phyloP scores from a whole-genome alignment of 2,888 invertebrate species.

The Erebia ligea region DNA sequence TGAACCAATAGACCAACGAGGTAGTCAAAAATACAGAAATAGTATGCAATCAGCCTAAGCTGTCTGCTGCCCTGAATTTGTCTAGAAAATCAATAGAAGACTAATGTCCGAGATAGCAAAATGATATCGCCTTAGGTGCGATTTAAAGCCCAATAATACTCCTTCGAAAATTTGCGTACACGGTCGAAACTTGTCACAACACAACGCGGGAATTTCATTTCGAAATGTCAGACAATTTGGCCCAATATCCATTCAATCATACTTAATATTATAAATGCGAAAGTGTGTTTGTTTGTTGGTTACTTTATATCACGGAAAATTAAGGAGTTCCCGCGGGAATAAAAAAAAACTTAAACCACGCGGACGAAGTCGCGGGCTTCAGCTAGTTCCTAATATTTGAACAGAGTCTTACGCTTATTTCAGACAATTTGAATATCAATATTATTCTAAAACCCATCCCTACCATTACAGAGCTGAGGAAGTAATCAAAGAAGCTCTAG shows the following conservation, averaged over 20 bases:
- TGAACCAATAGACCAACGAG: no score
- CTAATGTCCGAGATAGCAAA: slow-evolving; percentile 65
- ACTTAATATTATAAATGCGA: no score
- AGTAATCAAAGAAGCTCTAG: no score
- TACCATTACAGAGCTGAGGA: no score
- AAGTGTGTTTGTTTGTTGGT: no score
- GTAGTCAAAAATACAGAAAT: not conserved
- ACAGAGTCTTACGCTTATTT: slow-evolving; percentile 30
- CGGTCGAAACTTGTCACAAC: slow-evolving; percentile 41
- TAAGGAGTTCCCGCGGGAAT: no score
- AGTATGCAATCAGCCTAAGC: slow-evolving; percentile 18
- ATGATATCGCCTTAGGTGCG: slow-evolving; percentile 61
- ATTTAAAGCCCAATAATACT: slow-evolving; percentile 55
- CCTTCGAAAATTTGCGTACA: slow-evolving; percentile 54
- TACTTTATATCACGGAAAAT: no score
- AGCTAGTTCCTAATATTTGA: slow-evolving; percentile 26
- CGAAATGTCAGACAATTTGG: slow-evolving; percentile 38
- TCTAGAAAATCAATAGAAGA: slow-evolving; percentile 59
- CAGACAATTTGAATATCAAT: slow-evolving; percentile 5
- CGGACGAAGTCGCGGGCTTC: no score
- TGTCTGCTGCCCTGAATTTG: slow-evolving; percentile 41
- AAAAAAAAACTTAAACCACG: no score
- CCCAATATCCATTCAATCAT: slow-evolving; percentile 30
- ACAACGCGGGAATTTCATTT: slow-evolving; percentile 43
- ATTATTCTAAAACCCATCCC: no score